phyloP scores from a whole-genome alignment of 2,113 vertebrate genomes.

The Brachirus orientalis region DNA sequence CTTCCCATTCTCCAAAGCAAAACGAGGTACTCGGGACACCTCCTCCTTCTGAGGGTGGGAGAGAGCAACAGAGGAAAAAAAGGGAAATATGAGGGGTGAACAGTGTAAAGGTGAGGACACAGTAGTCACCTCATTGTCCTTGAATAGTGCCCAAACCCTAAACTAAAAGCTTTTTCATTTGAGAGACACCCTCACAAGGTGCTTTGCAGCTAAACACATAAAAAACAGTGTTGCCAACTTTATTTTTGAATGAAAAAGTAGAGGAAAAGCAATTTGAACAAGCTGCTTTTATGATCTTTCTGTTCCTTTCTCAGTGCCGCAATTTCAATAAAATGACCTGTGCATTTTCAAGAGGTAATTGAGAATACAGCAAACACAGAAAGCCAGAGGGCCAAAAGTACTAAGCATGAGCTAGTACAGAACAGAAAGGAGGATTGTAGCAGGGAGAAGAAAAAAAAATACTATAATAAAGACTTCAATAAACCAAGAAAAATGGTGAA shows the following conservation, averaged over 20 bases:
- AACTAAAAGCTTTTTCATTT: constrained; percentile 75
- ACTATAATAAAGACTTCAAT: constrained; percentile 33
- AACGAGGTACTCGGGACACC: constrained; percentile 19
- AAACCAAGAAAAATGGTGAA: constrained; percentile 21
- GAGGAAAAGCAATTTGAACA: constrained; percentile 42
- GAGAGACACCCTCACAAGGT: constrained; percentile 54
- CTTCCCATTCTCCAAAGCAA: constrained; percentile 83
- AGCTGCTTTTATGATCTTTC: constrained; percentile 51
- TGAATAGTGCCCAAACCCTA: constrained; percentile 46
- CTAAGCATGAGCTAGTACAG: constrained; percentile 20
- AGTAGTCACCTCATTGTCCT: constrained; percentile 42
- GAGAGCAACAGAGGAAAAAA: not conserved
- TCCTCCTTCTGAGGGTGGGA: constrained; percentile 71
- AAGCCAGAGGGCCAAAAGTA: constrained; percentile 38
- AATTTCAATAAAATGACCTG: constrained; percentile 65
- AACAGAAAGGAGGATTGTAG: constrained; percentile 16
- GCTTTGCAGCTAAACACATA: constrained; percentile 47
- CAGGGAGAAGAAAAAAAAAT: too few relatives aligned
- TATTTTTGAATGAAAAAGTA: constrained; percentile 26
- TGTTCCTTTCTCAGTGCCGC: constrained; percentile 42
- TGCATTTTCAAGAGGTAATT: constrained; percentile 66
- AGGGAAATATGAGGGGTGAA: too few relatives aligned
- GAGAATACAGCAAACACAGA: constrained; percentile 52
- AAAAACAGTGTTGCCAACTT: not conserved
- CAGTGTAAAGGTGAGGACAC: constrained; percentile 28